These are phyloP conservation scores for Pelecanoides urinatrix DNA, from an alignment of 2,113 vertebrate genomes.

Conservation along the genomic window DNA sequence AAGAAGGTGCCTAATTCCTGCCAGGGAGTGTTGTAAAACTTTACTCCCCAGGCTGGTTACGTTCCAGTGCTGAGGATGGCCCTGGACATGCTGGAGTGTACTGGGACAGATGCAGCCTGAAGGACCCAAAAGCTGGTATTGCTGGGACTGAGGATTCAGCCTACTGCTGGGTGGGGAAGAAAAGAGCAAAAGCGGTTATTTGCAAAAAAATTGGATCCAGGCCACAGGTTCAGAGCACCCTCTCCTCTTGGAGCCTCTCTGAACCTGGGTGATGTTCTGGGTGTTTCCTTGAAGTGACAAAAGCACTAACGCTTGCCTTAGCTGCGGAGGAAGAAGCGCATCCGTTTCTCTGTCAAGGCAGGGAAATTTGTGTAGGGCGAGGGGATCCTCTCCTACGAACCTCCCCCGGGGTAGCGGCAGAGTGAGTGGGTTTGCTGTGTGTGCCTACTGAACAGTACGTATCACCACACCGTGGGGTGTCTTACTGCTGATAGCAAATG, in stretches of 20 bases:
- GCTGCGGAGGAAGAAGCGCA: background rate
- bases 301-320: background rate
- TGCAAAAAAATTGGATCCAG: background rate
- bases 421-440: slow-evolving; percentile 62
- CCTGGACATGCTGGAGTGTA: background rate
- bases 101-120: background rate
- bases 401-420: background rate
- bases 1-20: background rate
- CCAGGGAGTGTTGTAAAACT: background rate
- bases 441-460: slow-evolving; percentile 48
- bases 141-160: background rate
- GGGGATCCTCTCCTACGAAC: background rate
- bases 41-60: background rate
- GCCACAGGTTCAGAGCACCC: background rate
- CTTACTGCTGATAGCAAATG: slow-evolving; percentile 58
- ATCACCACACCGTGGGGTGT: slow-evolving; percentile 71
- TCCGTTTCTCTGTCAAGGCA: background rate
- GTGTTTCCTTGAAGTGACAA: background rate
- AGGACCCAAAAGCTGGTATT: background rate
- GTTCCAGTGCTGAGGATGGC: background rate
- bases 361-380: background rate
- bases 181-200: background rate
- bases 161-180: background rate
- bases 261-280: background rate
- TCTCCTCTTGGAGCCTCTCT: background rate